These are phyloP conservation scores for Microcebus griseorufus DNA, from an alignment of 2,113 vertebrate genomes.

Conservation along the genomic window DNA sequence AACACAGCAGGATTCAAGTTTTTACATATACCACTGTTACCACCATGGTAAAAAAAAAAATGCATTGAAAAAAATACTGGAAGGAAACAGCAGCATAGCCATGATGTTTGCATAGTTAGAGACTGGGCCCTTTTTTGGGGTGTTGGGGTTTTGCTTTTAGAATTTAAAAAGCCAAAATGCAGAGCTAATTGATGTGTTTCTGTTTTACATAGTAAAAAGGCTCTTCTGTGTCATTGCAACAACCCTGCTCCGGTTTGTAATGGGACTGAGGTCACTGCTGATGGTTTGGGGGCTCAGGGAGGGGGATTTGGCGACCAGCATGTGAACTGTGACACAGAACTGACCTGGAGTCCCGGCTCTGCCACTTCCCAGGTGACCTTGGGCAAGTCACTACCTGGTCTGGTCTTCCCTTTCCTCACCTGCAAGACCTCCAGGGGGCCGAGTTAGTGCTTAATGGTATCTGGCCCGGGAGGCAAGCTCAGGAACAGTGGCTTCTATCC, in stretches of 20 bases:
- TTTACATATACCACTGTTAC: neutral
- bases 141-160: neutral
- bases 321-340: accelerated
- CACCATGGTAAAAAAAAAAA: neutral
- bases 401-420: neutral
- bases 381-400: neutral
- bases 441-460: accelerated
- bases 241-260: no score
- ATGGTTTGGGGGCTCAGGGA: accelerated
- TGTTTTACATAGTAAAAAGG: neutral
- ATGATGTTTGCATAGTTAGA: accelerated
- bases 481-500: accelerated
- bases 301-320: neutral
- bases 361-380: neutral
- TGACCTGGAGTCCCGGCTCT: neutral
- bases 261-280: accelerated
- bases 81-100: neutral
- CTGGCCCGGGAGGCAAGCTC: neutral
- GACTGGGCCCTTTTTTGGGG: neutral
- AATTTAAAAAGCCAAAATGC: neutral
- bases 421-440: neutral
- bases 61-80: neutral
- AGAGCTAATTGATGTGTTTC: neutral
- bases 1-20: neutral
- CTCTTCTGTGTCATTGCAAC: neutral